Evolutionary conservation across 2,888 invertebrate species (phyloP), one percentile per base, ranked within the genome.

Genomic region (Pseudococcus longispinus): DNA sequence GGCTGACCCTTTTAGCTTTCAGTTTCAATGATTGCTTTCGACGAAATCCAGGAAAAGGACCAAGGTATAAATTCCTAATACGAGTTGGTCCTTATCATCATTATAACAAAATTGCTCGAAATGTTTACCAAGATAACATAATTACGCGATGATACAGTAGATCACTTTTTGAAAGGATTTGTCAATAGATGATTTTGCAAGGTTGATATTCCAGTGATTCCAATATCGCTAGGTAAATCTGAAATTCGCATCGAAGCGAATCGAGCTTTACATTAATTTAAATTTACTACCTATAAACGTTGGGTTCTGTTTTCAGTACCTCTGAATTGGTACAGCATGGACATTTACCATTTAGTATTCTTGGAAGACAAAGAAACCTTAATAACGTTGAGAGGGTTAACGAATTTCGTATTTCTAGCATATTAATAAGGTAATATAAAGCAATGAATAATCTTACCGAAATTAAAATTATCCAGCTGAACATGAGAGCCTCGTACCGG

Each of bases 361-460:
- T 23, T 60, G 9, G 23, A 23, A 60, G 23, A 60, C 23, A 60
- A 60, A 60, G 60, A 23, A 23, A 60, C 60, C 60, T 60, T 60
- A 51, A 60, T 60, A 23, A 60, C 60, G 60, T 60, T 60, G 60
- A 60, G 9, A 60, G 60, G 23, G 60, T 60, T 60, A 23, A 60
- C 60, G 20, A 60, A 60, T 60, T 60, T 13, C 20, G 23, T 60
- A 9, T 60, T 23, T 23, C 60, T 23, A 60, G 20, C 60, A 60
- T 51, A 51, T 23, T 23, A 23, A 23, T 60, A 23, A 60, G 60
- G 11, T 23, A 70, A 70, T 70, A 29, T 8, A 80, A 80, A 80
- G 20, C n/a, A 20, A 80, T 42, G 20, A 80, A 80, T 42, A 80
- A 42, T 42, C 77, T 80, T 80, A 80, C 77, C 77, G 29, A 42